Evolutionary conservation across 2,797 vertebrate species (phyloP), one percentile per base, ranked within the genome.

Genomic region (Poeciliopsis infans): DNA sequence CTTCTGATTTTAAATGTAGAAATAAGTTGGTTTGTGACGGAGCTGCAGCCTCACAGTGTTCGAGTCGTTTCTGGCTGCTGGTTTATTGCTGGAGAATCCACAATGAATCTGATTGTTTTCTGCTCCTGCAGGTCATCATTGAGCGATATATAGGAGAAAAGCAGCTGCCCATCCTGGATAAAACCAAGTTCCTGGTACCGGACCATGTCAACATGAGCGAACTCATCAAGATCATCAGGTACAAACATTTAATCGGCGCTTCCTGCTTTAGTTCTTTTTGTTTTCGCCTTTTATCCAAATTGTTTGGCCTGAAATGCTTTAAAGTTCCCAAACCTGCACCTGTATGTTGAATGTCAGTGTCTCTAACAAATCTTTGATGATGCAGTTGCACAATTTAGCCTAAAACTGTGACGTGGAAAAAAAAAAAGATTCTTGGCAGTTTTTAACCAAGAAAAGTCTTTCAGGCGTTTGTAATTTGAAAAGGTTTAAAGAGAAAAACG

Each of bases 181-280:
- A 99, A 93, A 98, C 98, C 91, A 99, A 99, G 94, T 99, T 99
- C 90, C 95, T 99, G 88, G 98, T 99, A 10, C 98, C 98, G 0
- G 98, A 99, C 90, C 98, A 99, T 11, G 98, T 99, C 90, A 99
- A 99, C 93, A 99, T 99, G 98, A 99, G 98, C 31, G 98, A 99
- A 91, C 89, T 99, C 93, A 97, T 99, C 78, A 99, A 99, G 96
- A 99, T 99, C 91, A 99, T 99, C 90, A 96, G 98, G 98, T 99
- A 92, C 10, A 12, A 68, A 25, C 39, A 68, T 68, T 23, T 41
- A n/a, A 69, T 43, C 39, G 6, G 4, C 12, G 13, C 25, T 70
- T 70, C 28, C 28, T 16, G 28, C 57, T 33, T 55, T 12, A 11
- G 64, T 23, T 11, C 0, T 72, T 20, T 74, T 12, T 31, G 41